A percentile compares a stretch with the other conserved stretches of the same genome.
Evolutionary conservation across 1,140 invertebrate genomes (phyloP).

Genomic region (Camponotus floridanus): DNA sequence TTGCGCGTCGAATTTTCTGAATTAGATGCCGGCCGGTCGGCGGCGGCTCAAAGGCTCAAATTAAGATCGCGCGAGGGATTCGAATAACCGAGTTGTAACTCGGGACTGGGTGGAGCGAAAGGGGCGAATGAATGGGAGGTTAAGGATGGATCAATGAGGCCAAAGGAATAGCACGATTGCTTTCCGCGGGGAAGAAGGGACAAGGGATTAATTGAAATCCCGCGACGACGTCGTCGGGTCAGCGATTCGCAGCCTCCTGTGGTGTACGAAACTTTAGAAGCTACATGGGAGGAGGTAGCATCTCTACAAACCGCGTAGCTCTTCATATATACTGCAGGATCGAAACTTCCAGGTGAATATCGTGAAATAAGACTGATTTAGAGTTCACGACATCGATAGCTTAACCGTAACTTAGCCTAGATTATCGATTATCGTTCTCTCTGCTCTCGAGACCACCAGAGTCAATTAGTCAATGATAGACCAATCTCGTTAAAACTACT

Average conservation of each 20-base stretch:
- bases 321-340: constrained; percentile 61
- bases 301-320: constrained; percentile 43
- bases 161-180: constrained; percentile 74
- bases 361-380: constrained; percentile 67
- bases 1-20: constrained; percentile 12
- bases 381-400: constrained; percentile 66
- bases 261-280: constrained; percentile 71
- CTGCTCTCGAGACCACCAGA: neutral
- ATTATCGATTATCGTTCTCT: constrained; percentile 47
- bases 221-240: constrained; percentile 80
- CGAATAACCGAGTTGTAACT: constrained; percentile 62
- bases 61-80: constrained; percentile 65
- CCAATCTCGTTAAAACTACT: neutral
- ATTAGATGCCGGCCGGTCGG: neutral
- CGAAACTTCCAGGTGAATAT: constrained; percentile 68
- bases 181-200: constrained; percentile 64
- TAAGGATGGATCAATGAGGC: constrained; percentile 76
- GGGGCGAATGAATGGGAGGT: constrained; percentile 75
- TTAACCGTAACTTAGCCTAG: constrained; percentile 56
- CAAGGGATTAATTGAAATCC: constrained; percentile 82
- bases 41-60: constrained; percentile 49
- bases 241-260: constrained; percentile 75
- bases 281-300: constrained; percentile 58
- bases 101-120: constrained; percentile 72
- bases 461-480: constrained; percentile 33